A percentile compares a stretch with the other conserved stretches of the same genome.
These are phyloP conservation scores for Macrotus californicus DNA, from an alignment of 2,113 vertebrate genomes.

Conservation along the genomic window DNA sequence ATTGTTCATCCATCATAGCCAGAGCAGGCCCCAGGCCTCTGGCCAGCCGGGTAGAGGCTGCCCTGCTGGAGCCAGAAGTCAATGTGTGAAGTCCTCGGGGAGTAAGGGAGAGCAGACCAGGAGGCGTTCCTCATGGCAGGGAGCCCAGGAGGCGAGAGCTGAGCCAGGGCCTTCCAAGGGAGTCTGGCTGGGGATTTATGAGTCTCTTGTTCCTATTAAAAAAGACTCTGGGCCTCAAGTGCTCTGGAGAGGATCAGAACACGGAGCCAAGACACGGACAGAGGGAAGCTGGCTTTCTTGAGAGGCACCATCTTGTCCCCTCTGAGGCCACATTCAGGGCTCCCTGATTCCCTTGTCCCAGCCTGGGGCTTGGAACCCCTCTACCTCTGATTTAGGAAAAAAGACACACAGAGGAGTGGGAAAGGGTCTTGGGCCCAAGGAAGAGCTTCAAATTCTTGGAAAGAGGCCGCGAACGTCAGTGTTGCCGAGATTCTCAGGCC, in stretches of 20 bases:
- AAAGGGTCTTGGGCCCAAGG: not conserved
- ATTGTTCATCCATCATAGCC: not conserved
- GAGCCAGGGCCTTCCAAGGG: slow-evolving; percentile 63
- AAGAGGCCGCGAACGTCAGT: not conserved
- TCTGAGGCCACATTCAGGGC: not conserved
- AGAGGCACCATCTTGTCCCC: not conserved
- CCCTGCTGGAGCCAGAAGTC: not conserved
- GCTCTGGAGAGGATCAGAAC: slow-evolving; percentile 21
- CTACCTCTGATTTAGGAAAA: not conserved
- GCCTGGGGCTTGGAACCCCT: not conserved
- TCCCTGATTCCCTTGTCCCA: not conserved
- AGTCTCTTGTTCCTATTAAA: slow-evolving; percentile 64
- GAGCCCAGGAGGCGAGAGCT: slow-evolving; percentile 22
- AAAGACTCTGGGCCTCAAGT: slow-evolving; percentile 50
- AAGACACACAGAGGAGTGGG: not conserved
- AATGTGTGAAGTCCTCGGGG: not conserved
- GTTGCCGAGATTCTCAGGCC: not conserved
- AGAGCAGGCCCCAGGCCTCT: not conserved
- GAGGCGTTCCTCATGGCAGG: slow-evolving; percentile 40
- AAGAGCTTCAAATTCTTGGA: not conserved
- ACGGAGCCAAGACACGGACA: not conserved
- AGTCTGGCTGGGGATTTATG: slow-evolving; percentile 64
- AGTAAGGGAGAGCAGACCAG: not conserved
- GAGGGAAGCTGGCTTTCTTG: not conserved
- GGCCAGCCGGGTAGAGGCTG: not conserved